Conservation (phyloP, 64 coral and sea anemone genomes). For the Stylophora pistillata region DNA sequence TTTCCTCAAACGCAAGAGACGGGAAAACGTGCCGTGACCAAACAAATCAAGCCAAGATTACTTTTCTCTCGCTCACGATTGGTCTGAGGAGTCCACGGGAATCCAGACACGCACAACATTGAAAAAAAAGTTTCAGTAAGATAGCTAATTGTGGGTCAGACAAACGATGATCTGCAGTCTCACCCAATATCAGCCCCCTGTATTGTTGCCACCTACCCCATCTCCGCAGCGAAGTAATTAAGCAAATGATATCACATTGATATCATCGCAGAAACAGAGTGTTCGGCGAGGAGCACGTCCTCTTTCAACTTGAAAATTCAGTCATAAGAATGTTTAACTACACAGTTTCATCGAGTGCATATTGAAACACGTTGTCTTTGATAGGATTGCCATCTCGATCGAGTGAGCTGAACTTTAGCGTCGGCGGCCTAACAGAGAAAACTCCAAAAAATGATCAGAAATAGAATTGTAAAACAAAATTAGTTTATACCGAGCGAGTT, state of each 20-base stretch:
- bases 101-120: not conserved
- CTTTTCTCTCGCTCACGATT: not conserved
- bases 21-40: slow-evolving; percentile 13
- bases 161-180: not conserved
- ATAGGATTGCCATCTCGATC: too few relatives aligned
- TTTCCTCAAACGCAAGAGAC: not conserved
- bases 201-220: not conserved
- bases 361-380: too few relatives aligned
- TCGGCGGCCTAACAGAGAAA: too few relatives aligned
- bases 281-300: not conserved
- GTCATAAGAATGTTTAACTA: too few relatives aligned
- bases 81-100: not conserved
- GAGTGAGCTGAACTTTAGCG: too few relatives aligned
- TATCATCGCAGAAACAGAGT: not conserved
- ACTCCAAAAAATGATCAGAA: too few relatives aligned
- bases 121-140: not conserved
- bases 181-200: not conserved
- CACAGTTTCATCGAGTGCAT: too few relatives aligned
- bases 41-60: not conserved
- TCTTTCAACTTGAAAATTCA: not conserved
- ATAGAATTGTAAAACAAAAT: too few relatives aligned
- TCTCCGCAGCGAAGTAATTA: not conserved
- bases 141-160: not conserved
- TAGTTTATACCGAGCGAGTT: too few relatives aligned
- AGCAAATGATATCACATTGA: not conserved